Conservation (phyloP, 2,113 vertebrate species). For the Buteo buteo region DNA sequence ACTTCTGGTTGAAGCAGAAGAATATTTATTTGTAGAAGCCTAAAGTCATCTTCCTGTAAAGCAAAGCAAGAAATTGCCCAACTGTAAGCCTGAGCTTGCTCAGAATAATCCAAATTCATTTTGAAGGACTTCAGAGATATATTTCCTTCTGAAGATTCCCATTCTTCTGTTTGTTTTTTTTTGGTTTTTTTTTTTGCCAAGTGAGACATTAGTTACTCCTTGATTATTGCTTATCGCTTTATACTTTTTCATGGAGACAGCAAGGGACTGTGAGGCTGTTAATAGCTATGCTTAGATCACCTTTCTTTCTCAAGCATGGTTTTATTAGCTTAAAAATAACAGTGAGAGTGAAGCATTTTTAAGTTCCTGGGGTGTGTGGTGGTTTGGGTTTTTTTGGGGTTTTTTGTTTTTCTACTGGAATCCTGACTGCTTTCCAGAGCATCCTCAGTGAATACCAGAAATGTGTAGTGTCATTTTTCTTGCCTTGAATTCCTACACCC, state of each 20-base stretch:
- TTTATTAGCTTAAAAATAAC: background rate
- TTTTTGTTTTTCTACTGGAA: background rate
- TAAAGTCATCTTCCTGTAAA: background rate
- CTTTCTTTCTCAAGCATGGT: background rate
- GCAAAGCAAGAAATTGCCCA: background rate
- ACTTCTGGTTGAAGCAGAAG: background rate
- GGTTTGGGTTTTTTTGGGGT: too few relatives aligned
- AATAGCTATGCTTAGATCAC: background rate
- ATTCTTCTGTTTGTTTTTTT: background rate
- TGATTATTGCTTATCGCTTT: constrained; percentile 19
- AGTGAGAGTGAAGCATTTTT: background rate
- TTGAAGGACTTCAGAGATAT: background rate
- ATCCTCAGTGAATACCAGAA: background rate
- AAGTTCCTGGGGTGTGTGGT: background rate
- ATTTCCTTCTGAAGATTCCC: background rate
- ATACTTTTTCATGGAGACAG: background rate
- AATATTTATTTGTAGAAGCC: background rate
- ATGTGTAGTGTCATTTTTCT: background rate
- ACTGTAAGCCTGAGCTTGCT: background rate
- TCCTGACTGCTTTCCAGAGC: background rate
- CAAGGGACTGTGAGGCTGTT: background rate
- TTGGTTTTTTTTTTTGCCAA: background rate
- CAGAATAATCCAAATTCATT: background rate
- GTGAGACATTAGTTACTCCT: background rate
- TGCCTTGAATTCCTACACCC: constrained; percentile 1